Percentiles rank a stretch among this genome's conserved stretches.
Evolutionary conservation across 2,797 vertebrate species (phyloP).

Genomic region (Cichlasoma orientale): DNA sequence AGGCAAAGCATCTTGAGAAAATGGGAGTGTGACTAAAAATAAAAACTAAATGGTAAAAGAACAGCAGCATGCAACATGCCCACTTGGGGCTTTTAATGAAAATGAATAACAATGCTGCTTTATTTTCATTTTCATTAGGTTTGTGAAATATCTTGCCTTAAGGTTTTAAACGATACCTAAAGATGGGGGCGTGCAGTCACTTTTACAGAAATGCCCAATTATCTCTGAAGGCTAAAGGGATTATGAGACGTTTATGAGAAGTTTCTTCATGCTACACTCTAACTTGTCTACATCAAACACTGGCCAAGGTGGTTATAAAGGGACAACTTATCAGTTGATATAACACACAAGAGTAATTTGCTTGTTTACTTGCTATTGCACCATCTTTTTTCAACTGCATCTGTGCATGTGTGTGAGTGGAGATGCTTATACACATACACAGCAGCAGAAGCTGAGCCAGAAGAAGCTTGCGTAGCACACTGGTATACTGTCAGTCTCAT

Average conservation of each 20-base stretch:
- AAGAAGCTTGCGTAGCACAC: too few relatives aligned
- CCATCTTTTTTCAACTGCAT: background rate
- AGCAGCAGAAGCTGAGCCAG: too few relatives aligned
- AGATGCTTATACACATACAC: background rate
- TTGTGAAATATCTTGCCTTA: background rate
- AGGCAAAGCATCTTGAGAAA: accelerated
- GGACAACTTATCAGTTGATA: background rate
- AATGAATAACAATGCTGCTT: background rate
- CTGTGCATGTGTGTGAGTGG: background rate
- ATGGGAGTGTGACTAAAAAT: background rate
- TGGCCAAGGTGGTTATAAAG: background rate
- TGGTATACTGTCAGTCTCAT: too few relatives aligned
- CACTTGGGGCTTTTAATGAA: background rate
- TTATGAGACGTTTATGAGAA: background rate
- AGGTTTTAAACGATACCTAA: background rate
- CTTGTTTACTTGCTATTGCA: background rate
- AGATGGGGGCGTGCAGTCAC: background rate
- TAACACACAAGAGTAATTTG: background rate
- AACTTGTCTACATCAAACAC: background rate
- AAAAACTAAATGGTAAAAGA: background rate
- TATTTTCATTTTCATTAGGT: background rate
- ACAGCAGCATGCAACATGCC: background rate
- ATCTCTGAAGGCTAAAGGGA: background rate
- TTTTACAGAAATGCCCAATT: background rate
- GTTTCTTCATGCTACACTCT: background rate